A percentile compares a stretch with the other conserved stretches of the same genome.
These are phyloP conservation scores for Labia minor DNA, from an alignment of 2,888 invertebrate species.

Conservation along the genomic window DNA sequence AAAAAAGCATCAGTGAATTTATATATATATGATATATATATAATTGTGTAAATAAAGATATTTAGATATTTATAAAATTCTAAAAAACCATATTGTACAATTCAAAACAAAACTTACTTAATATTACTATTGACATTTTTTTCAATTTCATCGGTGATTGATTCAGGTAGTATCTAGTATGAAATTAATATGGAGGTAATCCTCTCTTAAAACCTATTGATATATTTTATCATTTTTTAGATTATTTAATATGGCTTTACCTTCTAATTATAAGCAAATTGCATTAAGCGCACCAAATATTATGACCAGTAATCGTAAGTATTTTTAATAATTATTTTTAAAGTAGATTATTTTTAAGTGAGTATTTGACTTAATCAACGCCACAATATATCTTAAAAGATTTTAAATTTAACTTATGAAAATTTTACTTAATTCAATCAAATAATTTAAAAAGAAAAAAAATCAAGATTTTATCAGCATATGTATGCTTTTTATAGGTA, in stretches of 20 bases:
- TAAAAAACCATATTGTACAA: too few relatives aligned
- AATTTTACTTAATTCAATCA: neutral
- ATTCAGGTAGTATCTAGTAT: too few relatives aligned
- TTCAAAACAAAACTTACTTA: too few relatives aligned
- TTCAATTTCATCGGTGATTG: too few relatives aligned
- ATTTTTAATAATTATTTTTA: slow-evolving; percentile 27
- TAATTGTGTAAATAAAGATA: too few relatives aligned
- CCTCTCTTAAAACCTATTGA: too few relatives aligned
- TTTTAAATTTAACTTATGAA: neutral
- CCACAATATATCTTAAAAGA: neutral
- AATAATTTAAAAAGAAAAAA: neutral
- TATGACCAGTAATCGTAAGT: slow-evolving; percentile 62
- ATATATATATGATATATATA: too few relatives aligned
- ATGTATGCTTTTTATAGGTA: neutral
- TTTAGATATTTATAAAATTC: too few relatives aligned
- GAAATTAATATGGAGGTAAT: too few relatives aligned
- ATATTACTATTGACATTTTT: too few relatives aligned
- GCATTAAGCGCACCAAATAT: slow-evolving; percentile 63
- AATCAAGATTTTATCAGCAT: neutral
- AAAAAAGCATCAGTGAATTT: too few relatives aligned
- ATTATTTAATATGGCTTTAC: slow-evolving; percentile 56
- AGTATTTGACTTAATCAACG: neutral
- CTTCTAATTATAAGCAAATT: slow-evolving; percentile 74
- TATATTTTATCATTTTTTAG: neutral
- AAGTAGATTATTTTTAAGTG: neutral